A percentile compares a stretch with the other conserved stretches of the same genome.
Evolutionary conservation across 2,888 invertebrate species (phyloP).

Genomic region (Cacoxenus indagator): DNA sequence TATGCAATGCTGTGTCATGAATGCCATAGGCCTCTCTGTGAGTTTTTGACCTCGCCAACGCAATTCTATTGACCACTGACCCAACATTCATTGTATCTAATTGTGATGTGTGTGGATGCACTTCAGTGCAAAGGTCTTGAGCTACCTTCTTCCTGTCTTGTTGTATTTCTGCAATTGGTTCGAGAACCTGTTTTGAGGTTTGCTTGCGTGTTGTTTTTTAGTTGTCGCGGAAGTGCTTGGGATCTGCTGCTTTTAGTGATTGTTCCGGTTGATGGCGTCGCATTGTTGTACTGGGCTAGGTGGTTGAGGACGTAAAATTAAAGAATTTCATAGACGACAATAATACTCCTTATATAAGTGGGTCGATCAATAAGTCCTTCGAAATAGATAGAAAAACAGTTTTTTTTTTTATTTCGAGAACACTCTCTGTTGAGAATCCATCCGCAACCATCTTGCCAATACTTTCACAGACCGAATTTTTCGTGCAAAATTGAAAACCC

Average conservation of each 20-base stretch:
- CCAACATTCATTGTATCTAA: background rate
- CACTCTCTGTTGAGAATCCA: no score
- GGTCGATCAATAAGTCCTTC: no score
- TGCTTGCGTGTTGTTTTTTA: background rate
- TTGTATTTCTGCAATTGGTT: background rate
- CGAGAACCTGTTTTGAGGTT: conserved; percentile 13
- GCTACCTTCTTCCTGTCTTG: background rate
- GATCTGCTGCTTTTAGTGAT: conserved; percentile 12
- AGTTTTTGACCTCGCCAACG: background rate
- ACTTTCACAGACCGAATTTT: no score
- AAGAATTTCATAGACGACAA: no score
- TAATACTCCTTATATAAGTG: no score
- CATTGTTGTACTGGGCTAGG: background rate
- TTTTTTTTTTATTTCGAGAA: no score
- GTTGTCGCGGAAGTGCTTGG: conserved; percentile 1
- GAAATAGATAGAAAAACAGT: no score
- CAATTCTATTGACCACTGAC: conserved; percentile 1
- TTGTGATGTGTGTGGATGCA: conserved; percentile 1
- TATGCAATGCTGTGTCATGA: background rate
- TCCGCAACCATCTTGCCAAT: no score
- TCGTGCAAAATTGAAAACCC: no score
- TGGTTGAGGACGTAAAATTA: background rate
- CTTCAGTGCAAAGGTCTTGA: background rate
- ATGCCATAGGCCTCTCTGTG: background rate
- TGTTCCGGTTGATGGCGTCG: conserved; percentile 13